Percentiles rank a stretch among this genome's conserved stretches.
Conservation (phyloP, 2,797 vertebrate species). For the Neomorphus geoffroyi region DNA sequence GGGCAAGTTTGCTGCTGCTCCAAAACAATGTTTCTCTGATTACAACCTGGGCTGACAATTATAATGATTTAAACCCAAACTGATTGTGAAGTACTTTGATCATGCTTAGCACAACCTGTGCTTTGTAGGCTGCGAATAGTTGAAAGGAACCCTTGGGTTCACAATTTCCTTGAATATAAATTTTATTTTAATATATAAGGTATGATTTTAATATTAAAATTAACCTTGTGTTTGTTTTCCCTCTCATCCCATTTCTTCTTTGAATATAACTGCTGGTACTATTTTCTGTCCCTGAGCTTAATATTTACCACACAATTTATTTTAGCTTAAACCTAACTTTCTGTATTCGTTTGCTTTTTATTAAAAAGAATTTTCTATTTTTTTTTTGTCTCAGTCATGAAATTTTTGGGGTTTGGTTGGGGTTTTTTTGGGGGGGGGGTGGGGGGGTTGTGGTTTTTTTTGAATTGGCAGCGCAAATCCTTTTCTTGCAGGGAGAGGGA, state of each 20-base stretch:
- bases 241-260: neutral
- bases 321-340: slow-evolving; percentile 1
- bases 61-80: slow-evolving; percentile 78
- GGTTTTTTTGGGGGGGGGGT: too few species aligned
- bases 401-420: neutral
- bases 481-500: neutral
- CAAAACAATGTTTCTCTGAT: slow-evolving; percentile 70
- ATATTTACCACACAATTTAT: slow-evolving; percentile 43
- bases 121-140: slow-evolving; percentile 64
- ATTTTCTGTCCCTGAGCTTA: slow-evolving; percentile 31
- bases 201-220: slow-evolving; percentile 64
- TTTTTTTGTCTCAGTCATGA: neutral
- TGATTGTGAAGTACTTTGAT: slow-evolving; percentile 78
- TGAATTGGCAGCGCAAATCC: neutral
- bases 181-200: slow-evolving; percentile 62
- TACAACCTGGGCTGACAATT: slow-evolving; percentile 75
- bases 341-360: neutral
- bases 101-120: slow-evolving; percentile 69
- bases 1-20: slow-evolving; percentile 35
- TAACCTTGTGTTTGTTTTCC: slow-evolving; percentile 4
- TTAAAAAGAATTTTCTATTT: neutral
- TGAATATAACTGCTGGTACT: neutral
- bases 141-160: slow-evolving; percentile 59
- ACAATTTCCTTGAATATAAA: slow-evolving; percentile 73
- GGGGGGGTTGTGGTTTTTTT: too few species aligned